Base-by-base conservation (phyloP, 2,888 invertebrate species). In the Cryptops parisi region DNA sequence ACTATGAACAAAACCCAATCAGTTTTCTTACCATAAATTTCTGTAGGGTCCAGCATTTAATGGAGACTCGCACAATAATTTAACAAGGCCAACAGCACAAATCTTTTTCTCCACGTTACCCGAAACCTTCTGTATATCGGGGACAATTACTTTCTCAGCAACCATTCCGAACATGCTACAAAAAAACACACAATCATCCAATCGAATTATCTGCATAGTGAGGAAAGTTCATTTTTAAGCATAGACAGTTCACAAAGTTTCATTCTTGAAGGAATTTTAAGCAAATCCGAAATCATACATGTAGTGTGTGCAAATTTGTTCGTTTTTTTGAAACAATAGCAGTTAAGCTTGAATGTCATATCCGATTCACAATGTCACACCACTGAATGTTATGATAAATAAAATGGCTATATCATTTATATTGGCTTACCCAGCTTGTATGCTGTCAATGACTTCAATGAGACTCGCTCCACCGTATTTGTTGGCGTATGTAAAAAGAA, bases 91-190 rank as follows among this genome's bases (percentile, higher is more conserved):
- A 38, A 91, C 84, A 1, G 89, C 87, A 52, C 90, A 85, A 59
- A 93, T 83, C 74, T 91, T 91, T 54, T 86, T 79, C 65, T 97
- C 94, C 26, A 82, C 72, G 47, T 75, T 73, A 1, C 88, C 89
- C 12, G 79, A 77, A 15, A 96, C 82, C 66, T 89, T 90, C 69
- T 86, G 86, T 62, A 91, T 73, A 64, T 96, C 94, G 1, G 82
- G 72, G 21, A 94, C 73, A 54, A 91, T 76, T 9, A 98, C 77
- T 55, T 90, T 84, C 64, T 96, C 91, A 59, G 91, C 68, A 50
- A 98, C 86, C 94, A 96, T 96, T 24, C 82, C 81, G 74, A 96
- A 97, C 85, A 98, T 87, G 62, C 88, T 85, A 62, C 2, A 63
- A 64, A 23, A 17, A 47, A 9, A 12, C 6, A 47, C 6, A 12